Percentiles rank a stretch among this genome's conserved stretches.
These are phyloP conservation scores for Craniophora ligustri DNA, from an alignment of 2,888 invertebrate species.

Conservation along the genomic window DNA sequence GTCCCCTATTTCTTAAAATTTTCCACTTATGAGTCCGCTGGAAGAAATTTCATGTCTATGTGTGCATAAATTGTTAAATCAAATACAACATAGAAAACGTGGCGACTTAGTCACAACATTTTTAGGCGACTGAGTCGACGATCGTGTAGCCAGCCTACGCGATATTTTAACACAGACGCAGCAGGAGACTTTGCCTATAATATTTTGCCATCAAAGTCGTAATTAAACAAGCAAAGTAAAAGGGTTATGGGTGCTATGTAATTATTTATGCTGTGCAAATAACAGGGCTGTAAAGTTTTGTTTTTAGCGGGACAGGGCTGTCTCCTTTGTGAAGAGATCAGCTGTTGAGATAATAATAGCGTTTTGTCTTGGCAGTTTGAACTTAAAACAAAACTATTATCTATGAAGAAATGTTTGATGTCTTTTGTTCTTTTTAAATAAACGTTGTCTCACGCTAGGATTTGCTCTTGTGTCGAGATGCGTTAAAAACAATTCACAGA, in stretches of 20 bases:
- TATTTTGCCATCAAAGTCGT: conserved; percentile 56
- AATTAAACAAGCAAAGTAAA: conserved; percentile 52
- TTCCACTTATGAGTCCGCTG: too few species aligned
- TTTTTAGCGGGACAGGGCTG: conserved; percentile 15
- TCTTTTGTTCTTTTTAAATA: too few species aligned
- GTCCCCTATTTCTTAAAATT: too few species aligned
- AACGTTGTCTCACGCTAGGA: too few species aligned
- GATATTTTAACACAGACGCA: conserved; percentile 15
- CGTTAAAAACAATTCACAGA: too few species aligned
- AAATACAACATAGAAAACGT: too few species aligned
- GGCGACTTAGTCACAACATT: too few species aligned
- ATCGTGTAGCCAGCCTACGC: not conserved
- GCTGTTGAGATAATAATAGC: conserved; percentile 19
- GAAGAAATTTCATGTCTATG: too few species aligned
- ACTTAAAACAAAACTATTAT: too few species aligned
- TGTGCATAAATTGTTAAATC: too few species aligned
- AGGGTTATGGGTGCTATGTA: conserved; percentile 40
- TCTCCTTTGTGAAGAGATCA: conserved; percentile 24
- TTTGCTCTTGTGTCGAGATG: too few species aligned
- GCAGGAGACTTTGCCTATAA: conserved; percentile 46
- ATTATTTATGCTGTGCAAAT: conserved; percentile 51
- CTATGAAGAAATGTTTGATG: too few species aligned
- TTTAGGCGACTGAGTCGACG: not conserved
- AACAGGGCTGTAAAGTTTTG: conserved; percentile 40
- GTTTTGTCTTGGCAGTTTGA: not conserved